Conservation (phyloP, 2,113 vertebrate genomes). For the Setophaga petechia region DNA sequence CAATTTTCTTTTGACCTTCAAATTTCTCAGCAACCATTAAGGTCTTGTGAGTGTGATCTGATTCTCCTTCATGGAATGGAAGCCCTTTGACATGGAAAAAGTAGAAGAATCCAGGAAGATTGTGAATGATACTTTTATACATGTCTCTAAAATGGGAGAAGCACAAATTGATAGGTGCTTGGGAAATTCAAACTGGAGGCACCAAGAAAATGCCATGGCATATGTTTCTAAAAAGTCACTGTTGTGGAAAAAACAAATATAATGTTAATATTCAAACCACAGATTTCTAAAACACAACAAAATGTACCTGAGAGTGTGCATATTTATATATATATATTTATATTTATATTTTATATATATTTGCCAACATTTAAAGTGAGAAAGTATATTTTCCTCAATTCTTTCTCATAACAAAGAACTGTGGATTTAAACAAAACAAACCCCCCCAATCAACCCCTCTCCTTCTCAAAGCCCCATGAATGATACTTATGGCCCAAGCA, state of each 20-base stretch:
- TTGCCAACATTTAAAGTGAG: conserved; percentile 65
- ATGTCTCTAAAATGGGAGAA: not conserved
- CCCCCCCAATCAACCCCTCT: not conserved
- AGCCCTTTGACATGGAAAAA: not conserved
- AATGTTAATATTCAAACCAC: conserved; percentile 69
- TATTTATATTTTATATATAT: conserved; percentile 62
- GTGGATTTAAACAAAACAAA: conserved; percentile 46
- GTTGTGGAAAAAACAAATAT: conserved; percentile 27
- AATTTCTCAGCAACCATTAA: conserved; percentile 23
- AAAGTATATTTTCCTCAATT: conserved; percentile 60
- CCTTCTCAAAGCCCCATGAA: not conserved
- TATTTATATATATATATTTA: conserved; percentile 69
- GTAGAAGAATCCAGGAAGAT: not conserved
- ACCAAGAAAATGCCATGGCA: conserved; percentile 13
- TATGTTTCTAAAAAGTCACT: conserved; percentile 9
- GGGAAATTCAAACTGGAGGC: conserved; percentile 32
- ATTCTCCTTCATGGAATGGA: conserved; percentile 14
- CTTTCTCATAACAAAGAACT: conserved; percentile 59
- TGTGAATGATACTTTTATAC: not conserved
- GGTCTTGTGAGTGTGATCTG: conserved; percentile 1
- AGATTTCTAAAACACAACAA: conserved; percentile 74
- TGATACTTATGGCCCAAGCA: conserved; percentile 5
- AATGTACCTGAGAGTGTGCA: conserved; percentile 79
- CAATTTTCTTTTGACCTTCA: conserved; percentile 34
- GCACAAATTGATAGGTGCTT: not conserved